Conservation (phyloP, 2,113 vertebrate species). For the Tenebrosternarchus preto region DNA sequence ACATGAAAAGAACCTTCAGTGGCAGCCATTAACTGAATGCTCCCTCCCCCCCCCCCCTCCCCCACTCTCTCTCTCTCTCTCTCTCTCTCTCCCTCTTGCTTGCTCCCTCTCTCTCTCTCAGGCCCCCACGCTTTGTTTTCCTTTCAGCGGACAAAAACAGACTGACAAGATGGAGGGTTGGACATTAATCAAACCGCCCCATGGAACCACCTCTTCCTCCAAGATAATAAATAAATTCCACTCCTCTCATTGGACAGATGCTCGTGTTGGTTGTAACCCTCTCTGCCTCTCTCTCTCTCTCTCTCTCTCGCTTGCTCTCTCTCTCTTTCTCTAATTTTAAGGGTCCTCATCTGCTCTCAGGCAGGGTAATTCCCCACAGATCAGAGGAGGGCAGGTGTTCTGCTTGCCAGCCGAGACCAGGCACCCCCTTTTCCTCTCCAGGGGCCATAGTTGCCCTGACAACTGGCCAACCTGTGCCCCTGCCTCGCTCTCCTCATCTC, state of each 20-base stretch:
- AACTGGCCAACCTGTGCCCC: slow-evolving; percentile 52
- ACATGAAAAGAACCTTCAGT: slow-evolving; percentile 76
- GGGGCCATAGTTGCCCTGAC: slow-evolving; percentile 58
- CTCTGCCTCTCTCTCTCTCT: slow-evolving; percentile 58
- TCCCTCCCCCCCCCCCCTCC: slow-evolving; percentile 50
- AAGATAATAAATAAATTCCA: slow-evolving; percentile 80
- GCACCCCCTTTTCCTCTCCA: slow-evolving; percentile 72
- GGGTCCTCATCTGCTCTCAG: slow-evolving; percentile 63
- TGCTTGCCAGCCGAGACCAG: slow-evolving; percentile 62
- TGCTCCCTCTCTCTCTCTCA: slow-evolving; percentile 64
- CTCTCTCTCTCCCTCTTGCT: slow-evolving; percentile 63
- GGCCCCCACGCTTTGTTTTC: slow-evolving; percentile 75
- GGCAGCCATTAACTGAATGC: slow-evolving; percentile 73
- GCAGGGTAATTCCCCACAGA: slow-evolving; percentile 73
- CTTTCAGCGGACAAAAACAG: slow-evolving; percentile 76
- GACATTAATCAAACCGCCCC: slow-evolving; percentile 88
- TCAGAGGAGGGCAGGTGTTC: slow-evolving; percentile 78
- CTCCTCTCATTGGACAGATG: slow-evolving; percentile 77
- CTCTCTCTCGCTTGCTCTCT: slow-evolving; percentile 24
- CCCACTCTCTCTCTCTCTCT: slow-evolving; percentile 37
- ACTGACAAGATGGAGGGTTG: slow-evolving; percentile 79
- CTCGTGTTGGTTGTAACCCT: slow-evolving; percentile 56
- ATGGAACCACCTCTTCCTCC: slow-evolving; percentile 79
- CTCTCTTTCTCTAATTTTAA: slow-evolving; percentile 60
- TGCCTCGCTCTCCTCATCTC: background rate